Evolutionary conservation across 2,888 invertebrate species (phyloP).

Genomic region (Nephrotoma guestfalica): DNA sequence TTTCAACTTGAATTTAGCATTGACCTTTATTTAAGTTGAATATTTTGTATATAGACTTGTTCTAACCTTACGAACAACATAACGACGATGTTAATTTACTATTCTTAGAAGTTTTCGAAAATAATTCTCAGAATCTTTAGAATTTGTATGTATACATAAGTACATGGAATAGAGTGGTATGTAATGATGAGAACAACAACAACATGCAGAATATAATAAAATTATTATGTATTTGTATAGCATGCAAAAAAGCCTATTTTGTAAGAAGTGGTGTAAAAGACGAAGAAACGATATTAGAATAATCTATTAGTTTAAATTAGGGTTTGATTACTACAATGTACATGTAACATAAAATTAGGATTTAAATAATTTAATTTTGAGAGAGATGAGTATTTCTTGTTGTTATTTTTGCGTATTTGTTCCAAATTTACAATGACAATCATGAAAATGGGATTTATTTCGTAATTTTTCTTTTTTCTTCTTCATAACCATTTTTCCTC

Average conservation of each 20-base stretch:
- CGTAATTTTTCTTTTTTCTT: neutral
- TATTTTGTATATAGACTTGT: neutral
- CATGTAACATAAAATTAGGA: neutral
- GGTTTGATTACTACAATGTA: neutral
- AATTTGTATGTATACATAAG: neutral
- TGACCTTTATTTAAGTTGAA: neutral
- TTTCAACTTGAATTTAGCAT: neutral
- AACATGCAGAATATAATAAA: neutral
- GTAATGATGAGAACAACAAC: neutral
- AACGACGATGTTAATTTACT: neutral
- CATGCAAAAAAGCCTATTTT: neutral
- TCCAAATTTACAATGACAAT: neutral
- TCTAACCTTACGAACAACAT: neutral
- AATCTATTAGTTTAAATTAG: neutral
- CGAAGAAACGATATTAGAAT: neutral
- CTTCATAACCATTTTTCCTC: neutral
- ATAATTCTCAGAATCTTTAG: neutral
- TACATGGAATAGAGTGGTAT: neutral
- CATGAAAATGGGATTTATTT: neutral
- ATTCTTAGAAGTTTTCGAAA: neutral
- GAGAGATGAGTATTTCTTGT: neutral
- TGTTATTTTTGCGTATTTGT: neutral
- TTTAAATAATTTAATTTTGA: neutral
- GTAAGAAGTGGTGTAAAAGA: neutral
- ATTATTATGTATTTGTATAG: neutral